Percentiles rank a stretch among this genome's conserved stretches.
phyloP scores from a whole-genome alignment of 2,113 vertebrate species.

The Protobothrops mucrosquamatus region DNA sequence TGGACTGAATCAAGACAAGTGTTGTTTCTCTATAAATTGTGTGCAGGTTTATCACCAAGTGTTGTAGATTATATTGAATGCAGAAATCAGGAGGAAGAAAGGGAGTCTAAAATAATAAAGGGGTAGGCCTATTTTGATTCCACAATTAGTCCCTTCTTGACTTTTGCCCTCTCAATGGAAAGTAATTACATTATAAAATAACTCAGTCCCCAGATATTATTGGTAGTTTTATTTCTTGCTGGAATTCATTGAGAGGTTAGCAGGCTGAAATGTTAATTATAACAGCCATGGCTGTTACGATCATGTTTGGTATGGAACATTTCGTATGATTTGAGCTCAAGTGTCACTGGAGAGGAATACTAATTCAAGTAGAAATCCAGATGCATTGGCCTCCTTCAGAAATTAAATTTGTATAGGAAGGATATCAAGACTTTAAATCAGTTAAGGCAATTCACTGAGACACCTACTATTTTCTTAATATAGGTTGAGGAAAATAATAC shows the following conservation, averaged over 20 bases:
- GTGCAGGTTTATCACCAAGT: constrained; percentile 68
- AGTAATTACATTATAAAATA: constrained; percentile 72
- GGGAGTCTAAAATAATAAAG: constrained; percentile 76
- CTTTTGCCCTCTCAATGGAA: constrained; percentile 66
- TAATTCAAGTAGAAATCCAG: constrained; percentile 35
- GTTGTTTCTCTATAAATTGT: constrained; percentile 73
- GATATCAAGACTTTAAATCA: constrained; percentile 4
- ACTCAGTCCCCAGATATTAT: constrained; percentile 48
- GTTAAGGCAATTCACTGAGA: not conserved
- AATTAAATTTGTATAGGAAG: not conserved
- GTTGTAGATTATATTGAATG: constrained; percentile 65
- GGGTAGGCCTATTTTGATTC: constrained; percentile 65
- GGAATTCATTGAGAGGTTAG: constrained; percentile 19
- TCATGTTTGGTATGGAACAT: not conserved
- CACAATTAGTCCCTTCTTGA: constrained; percentile 68
- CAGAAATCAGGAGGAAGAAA: constrained; percentile 71
- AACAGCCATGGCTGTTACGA: not conserved
- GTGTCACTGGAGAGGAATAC: constrained; percentile 10
- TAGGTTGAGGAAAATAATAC: constrained; percentile 3
- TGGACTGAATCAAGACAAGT: constrained; percentile 57
- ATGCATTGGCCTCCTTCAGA: constrained; percentile 3
- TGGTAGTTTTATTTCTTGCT: constrained; percentile 38
- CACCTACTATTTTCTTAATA: not conserved
- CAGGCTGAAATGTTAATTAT: not conserved
- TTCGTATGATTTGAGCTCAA: not conserved